Base-by-base conservation (phyloP, 2,113 vertebrate species). In the Phylloscopus trochiloides region DNA sequence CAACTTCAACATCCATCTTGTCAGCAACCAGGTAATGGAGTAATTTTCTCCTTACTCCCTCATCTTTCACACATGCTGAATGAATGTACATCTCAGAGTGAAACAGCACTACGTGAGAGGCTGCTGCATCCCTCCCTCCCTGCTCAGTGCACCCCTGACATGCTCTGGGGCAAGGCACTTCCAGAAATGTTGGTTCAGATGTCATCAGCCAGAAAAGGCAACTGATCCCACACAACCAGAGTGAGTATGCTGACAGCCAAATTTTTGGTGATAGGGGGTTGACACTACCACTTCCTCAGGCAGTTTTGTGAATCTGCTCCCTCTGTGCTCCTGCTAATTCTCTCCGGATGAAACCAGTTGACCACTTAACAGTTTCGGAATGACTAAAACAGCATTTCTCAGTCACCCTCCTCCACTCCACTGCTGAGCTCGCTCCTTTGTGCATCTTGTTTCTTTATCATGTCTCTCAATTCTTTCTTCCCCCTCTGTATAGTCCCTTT, bases 301-400 rank as follows among this genome's bases (percentile, higher is more conserved):
- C 88, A 71, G 50, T 80, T 93, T 88, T 83, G 59, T 77, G 82
- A 88, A 66, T 59, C 63, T 80, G 42, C 86, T 88, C 74, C 50
- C 68, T 14, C 62, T 45, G 42, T 86, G 61, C 7, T 51, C 28
- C 75, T 59, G 66, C 24, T 62, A 38, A 92, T 90, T 73, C 50
- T 93, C 63, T 93, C 88, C 8, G 19, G 38, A 70, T 92, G 63
- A 77, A 89, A 77, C 42, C 65, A 54, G 93, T 36, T 96, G 90
- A 88, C 92, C 88, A n/a, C 79, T 83, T 29, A 62, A 66, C 78
- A 94, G 92, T 97, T 96, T 94, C 75, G 0, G 86, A 73, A 93
- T 97, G 94, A 97, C 91, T 95, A 62, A 73, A 80, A 28, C 51
- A 86, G 42, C 48, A 40, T 90, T 97, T 97, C 59, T 73, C 88